Evolutionary conservation across 2,797 vertebrate species (phyloP).

Genomic region (Zalophus californianus): DNA sequence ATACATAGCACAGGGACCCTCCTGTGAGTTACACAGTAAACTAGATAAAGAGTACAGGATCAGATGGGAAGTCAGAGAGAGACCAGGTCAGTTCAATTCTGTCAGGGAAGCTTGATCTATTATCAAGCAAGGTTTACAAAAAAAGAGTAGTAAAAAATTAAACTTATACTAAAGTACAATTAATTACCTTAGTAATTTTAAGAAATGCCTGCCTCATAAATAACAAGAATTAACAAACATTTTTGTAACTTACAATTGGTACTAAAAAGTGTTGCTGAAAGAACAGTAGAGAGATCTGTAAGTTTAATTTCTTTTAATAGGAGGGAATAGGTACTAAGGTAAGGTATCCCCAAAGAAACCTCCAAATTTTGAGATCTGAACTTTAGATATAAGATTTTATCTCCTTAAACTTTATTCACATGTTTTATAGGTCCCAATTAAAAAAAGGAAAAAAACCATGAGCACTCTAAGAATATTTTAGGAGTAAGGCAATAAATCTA

Average conservation of each 20-base stretch:
- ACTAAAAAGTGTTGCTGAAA: slow-evolving; percentile 3
- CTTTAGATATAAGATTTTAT: background rate
- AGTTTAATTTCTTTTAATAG: background rate
- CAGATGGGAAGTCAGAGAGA: background rate
- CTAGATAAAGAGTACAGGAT: background rate
- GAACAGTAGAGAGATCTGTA: background rate
- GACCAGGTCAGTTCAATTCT: background rate
- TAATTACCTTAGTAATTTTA: background rate
- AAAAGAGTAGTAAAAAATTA: background rate
- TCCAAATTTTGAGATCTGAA: background rate
- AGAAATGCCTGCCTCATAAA: background rate
- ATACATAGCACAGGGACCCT: background rate
- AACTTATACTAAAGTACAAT: background rate
- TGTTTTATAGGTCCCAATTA: background rate
- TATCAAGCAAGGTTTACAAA: background rate
- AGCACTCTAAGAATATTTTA: slow-evolving; percentile 39
- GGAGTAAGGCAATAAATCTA: background rate
- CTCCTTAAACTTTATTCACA: background rate
- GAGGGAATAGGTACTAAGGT: background rate
- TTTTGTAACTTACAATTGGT: slow-evolving; percentile 20
- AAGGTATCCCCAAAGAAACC: background rate
- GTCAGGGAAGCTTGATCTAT: background rate
- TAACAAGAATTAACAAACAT: slow-evolving; percentile 24
- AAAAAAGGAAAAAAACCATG: background rate
- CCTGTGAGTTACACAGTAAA: background rate